Percentiles rank a stretch among this genome's conserved stretches.
Evolutionary conservation across 2,797 vertebrate genomes (phyloP).

Genomic region (Sebastes matsubarae): DNA sequence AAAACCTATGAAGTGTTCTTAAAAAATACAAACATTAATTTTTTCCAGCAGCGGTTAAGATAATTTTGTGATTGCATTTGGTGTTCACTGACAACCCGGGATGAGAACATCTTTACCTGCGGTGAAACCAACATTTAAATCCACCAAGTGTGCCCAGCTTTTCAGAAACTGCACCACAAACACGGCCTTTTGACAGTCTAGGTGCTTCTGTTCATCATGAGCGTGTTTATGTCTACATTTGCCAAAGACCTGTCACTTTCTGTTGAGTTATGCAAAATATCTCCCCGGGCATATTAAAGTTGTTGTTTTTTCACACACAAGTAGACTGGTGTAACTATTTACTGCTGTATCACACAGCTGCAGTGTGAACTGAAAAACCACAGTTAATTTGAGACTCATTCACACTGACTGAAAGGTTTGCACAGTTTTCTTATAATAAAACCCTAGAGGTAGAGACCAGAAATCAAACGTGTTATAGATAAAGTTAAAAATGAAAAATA

Average conservation of each 20-base stretch:
- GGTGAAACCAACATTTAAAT: neutral
- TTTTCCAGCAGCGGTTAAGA: neutral
- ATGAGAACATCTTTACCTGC: neutral
- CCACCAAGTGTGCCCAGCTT: neutral
- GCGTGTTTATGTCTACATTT: neutral
- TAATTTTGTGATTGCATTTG: neutral
- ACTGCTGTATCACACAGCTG: neutral
- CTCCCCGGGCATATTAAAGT: neutral
- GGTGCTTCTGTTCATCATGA: neutral
- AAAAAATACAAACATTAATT: neutral
- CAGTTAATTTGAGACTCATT: neutral
- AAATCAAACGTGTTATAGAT: neutral
- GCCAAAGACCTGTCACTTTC: neutral
- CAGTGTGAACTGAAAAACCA: neutral
- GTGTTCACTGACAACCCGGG: neutral
- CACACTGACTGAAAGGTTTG: neutral
- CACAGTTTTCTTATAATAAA: neutral
- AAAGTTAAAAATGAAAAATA: neutral
- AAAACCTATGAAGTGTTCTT: neutral
- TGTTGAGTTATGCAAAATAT: neutral
- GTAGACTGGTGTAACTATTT: neutral
- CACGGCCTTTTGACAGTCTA: neutral
- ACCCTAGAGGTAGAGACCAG: neutral
- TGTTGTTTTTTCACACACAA: neutral
- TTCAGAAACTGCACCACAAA: neutral